Base-by-base conservation (phyloP, 2,888 invertebrate species). In the Sphecodes monilicornis region DNA sequence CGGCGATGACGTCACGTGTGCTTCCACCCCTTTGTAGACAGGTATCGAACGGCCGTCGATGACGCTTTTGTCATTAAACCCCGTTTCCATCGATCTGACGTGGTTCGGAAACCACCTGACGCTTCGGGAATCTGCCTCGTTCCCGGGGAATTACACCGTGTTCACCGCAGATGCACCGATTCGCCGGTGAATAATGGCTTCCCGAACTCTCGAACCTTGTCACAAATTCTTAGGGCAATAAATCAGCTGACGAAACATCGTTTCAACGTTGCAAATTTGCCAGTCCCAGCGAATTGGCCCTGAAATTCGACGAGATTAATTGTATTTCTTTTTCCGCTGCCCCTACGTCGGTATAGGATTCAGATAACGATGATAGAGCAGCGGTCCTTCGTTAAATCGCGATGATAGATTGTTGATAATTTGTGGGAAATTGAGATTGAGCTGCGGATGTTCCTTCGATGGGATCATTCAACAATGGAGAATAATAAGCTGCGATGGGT, bases 71-170 rank as follows among this genome's bases (percentile, higher is more conserved):
- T 89, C 89, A 88, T 90, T 86, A 88, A 86, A 85, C 82, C 86
- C 50, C 82, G 80, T 79, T 84, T 83, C 86, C 80, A 90, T 90
- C 91, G 91, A 90, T 90, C 88, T 82, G 81, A 41, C 71, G 84
- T 71, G 84, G 85, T 80, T 85, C 82, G 78, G 80, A 78, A 90
- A 89, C 91, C 88, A 91, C 90, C 91, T 89, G 90, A 86, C 91
- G 88, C 86, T 87, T 86, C 88, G 80, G 83, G 86, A 80, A 79
- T 83, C 82, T 57, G 76, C 78, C 85, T 87, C 84, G 86, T 90
- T 87, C 79, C 82, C 83, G 76, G 85, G 85, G 89, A 86, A 90
- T 91, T 90, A 90, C 90, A 89, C 84, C 80, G 85, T 88, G 91
- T 86, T 89, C 90, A 46, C 76, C 76, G 80, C 87, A 86, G 91